Evolutionary conservation across 2,113 vertebrate species (phyloP).

Genomic region (Charina bottae): DNA sequence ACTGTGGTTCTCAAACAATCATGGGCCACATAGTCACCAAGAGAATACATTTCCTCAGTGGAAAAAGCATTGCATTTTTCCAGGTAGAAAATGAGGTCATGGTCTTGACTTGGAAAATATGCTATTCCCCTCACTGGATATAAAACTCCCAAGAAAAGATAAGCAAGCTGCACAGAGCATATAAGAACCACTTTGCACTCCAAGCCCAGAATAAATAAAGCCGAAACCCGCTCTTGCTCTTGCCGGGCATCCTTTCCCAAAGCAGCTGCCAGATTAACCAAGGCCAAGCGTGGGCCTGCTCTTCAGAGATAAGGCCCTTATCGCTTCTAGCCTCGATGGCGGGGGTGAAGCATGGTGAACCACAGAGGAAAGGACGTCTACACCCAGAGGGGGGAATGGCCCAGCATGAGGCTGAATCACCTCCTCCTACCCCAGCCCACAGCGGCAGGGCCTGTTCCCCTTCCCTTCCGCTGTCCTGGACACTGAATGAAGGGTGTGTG

Average conservation of each 20-base stretch:
- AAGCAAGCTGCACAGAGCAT: background rate
- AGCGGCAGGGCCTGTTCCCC: background rate
- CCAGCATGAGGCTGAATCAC: background rate
- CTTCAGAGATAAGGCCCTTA: constrained; percentile 15
- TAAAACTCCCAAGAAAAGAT: background rate
- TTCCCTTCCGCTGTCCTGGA: background rate
- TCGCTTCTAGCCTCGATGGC: background rate
- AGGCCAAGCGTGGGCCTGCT: background rate
- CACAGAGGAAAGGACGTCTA: background rate
- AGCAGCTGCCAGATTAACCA: background rate
- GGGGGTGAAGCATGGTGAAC: background rate
- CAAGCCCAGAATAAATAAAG: background rate
- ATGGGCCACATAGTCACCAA: background rate
- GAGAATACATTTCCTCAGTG: background rate
- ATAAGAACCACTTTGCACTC: background rate
- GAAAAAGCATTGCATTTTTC: background rate
- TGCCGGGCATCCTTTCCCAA: background rate
- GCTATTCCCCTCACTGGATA: background rate
- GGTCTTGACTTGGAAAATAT: background rate
- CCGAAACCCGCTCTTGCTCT: background rate
- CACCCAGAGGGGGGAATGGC: background rate
- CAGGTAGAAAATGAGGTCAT: background rate
- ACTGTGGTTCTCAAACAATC: background rate
- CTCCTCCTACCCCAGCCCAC: too few species aligned
- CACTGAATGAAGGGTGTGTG: background rate